phyloP scores from a whole-genome alignment of 2,888 invertebrate species.

The Lampropteryx suffumata region DNA sequence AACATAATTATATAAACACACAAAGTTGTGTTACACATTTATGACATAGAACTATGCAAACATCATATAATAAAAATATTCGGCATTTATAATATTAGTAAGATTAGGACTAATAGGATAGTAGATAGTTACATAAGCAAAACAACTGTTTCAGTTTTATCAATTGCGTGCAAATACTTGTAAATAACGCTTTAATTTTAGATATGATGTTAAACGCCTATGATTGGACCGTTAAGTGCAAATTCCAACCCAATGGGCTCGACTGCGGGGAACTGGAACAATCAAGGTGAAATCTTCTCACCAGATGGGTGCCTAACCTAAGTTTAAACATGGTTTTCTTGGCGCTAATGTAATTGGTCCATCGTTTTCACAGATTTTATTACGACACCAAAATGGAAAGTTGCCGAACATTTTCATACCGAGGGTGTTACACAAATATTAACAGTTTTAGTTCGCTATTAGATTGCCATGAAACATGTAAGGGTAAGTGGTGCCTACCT shows the following conservation, averaged over 20 bases:
- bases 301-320: too few relatives aligned
- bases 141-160: too few relatives aligned
- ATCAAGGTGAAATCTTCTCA: slow-evolving; percentile 26
- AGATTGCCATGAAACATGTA: slow-evolving; percentile 44
- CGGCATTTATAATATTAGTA: too few relatives aligned
- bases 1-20: too few relatives aligned
- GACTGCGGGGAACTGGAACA: slow-evolving; percentile 38
- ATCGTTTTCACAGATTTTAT: slow-evolving; percentile 43
- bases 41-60: too few relatives aligned
- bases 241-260: slow-evolving; percentile 52
- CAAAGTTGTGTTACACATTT: too few relatives aligned
- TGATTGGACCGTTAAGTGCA: slow-evolving; percentile 45
- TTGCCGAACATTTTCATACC: slow-evolving; percentile 45
- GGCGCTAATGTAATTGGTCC: not conserved
- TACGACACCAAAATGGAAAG: slow-evolving; percentile 51
- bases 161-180: too few relatives aligned
- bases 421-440: slow-evolving; percentile 39
- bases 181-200: slow-evolving; percentile 1
- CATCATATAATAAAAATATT: too few relatives aligned
- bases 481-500: slow-evolving; percentile 46
- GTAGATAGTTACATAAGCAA: too few relatives aligned
- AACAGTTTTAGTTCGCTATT: slow-evolving; percentile 44
- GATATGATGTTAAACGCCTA: slow-evolving; percentile 10
- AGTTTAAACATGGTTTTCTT: too few relatives aligned
- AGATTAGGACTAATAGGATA: too few relatives aligned